phyloP scores from a whole-genome alignment of 2,113 vertebrate species.

The Trogon surrucura region DNA sequence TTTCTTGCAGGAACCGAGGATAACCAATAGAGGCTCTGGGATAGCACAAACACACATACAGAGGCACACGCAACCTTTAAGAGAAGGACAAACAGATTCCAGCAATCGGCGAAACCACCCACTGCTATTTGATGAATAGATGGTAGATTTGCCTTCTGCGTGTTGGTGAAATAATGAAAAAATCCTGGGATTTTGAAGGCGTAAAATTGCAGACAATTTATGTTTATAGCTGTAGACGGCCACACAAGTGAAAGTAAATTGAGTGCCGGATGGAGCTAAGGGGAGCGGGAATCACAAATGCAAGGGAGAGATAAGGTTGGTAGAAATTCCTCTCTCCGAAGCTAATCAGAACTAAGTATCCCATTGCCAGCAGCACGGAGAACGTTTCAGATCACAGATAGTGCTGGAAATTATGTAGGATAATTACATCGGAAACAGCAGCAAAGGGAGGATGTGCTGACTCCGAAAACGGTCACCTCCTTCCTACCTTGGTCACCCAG shows the following conservation, averaged over 20 bases:
- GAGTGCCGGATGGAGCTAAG: neutral
- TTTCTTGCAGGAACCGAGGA: neutral
- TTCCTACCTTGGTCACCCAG: neutral
- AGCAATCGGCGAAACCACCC: neutral
- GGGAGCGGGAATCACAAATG: neutral
- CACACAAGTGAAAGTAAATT: neutral
- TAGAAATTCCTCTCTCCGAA: neutral
- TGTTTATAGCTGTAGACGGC: conserved; percentile 9
- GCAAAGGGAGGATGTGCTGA: neutral
- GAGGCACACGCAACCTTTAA: neutral
- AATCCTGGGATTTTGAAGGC: conserved; percentile 21
- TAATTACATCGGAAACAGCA: neutral
- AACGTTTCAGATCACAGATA: neutral
- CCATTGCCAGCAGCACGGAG: neutral
- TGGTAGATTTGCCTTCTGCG: neutral
- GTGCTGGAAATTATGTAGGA: neutral
- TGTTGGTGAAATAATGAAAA: conserved; percentile 29
- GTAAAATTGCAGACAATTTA: conserved; percentile 41
- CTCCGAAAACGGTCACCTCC: neutral
- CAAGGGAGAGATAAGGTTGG: neutral
- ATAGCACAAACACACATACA: neutral
- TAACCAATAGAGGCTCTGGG: neutral
- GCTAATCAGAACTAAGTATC: neutral
- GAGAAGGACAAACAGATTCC: neutral
- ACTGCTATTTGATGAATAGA: neutral